A percentile compares a stretch with the other conserved stretches of the same genome.
Conservation (phyloP, 2,888 invertebrate genomes). For the Drosophila nigricruria region DNA sequence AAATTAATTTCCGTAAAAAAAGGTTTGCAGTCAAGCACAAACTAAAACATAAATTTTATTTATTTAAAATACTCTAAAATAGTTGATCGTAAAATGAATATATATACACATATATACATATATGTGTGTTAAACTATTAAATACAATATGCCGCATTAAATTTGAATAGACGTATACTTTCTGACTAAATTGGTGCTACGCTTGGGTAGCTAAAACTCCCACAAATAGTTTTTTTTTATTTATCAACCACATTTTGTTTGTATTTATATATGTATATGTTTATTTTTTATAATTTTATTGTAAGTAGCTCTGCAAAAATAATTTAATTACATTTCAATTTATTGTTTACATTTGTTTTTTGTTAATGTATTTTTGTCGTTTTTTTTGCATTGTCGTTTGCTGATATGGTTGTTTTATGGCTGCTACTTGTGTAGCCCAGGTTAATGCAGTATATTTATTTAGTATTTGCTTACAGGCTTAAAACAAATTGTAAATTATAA, state of each 20-base stretch:
- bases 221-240: slow-evolving; percentile 16
- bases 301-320: slow-evolving; percentile 61
- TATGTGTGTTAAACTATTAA: slow-evolving; percentile 19
- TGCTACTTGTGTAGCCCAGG: slow-evolving; percentile 30
- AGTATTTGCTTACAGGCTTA: slow-evolving; percentile 14
- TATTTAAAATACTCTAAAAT: slow-evolving; percentile 48
- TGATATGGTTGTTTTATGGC: slow-evolving; percentile 65
- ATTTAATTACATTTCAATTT: slow-evolving; percentile 32
- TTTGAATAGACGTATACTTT: slow-evolving; percentile 1
- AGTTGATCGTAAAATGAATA: slow-evolving; percentile 31
- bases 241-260: slow-evolving; percentile 31
- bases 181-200: slow-evolving; percentile 8
- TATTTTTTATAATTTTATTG: slow-evolving; percentile 22
- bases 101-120: background rate
- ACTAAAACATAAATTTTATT: slow-evolving; percentile 45
- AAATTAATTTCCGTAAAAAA: background rate
- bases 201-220: slow-evolving; percentile 5
- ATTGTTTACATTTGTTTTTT: slow-evolving; percentile 25
- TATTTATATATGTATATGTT: background rate
- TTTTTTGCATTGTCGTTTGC: slow-evolving; percentile 65
- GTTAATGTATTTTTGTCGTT: slow-evolving; percentile 39
- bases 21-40: background rate
- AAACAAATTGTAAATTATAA: slow-evolving; percentile 19
- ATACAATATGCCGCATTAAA: slow-evolving; percentile 26
- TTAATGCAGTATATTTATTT: slow-evolving; percentile 29